Base-by-base conservation (phyloP, 2,797 vertebrate species). In the Myotis vivesi region DNA sequence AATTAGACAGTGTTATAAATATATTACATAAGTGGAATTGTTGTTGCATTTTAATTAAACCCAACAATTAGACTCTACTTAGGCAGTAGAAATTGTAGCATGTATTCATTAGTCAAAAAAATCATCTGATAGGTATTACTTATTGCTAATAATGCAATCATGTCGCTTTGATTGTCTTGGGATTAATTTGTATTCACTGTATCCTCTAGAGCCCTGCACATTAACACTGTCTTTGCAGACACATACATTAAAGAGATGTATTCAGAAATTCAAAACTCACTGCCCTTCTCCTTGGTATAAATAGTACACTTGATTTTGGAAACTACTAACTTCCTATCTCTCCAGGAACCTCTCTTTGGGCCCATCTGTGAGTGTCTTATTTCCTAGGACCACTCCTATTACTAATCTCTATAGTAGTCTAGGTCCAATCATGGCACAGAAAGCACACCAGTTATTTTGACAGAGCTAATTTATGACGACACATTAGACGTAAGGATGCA, bases 1-100 rank as follows among this genome's bases (percentile, higher is more conserved):
- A 81, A 96, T 79, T 87, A 79, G 64, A 33, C n/a, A 81, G 55
- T 62, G 17, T 51, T 91, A 77, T 76, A 96, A 96, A 95, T 87
- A 89, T n/a, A 88, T 87, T 73, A 89, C 36, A 92, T n/a, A 94
- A 95, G n/a, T 62, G 69, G 53, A 96, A 94, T 55, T 94, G 93
- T 30, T 95, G 92, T 94, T 96, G 89, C 30, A 90, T 92, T 95
- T 76, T 93, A 95, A 97, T 96, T 96, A 96, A 96, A 41, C n/a
- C 57, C 53, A 88, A 91, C 62, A 87, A 94, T 96, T 94, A 84
- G 36, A 92, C 95, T 96, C 91, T 87, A 88, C 83, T 91, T 92
- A 87, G 91, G 57, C 59, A 76, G 53, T 68, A 23, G 59, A 96
- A 94, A 86, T 73, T 92, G 41, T 55, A 77, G 23, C 44, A 36